Evolutionary conservation across 2,888 invertebrate genomes (phyloP), one percentile per base, ranked within the genome.

Genomic region (Meganola albula): DNA sequence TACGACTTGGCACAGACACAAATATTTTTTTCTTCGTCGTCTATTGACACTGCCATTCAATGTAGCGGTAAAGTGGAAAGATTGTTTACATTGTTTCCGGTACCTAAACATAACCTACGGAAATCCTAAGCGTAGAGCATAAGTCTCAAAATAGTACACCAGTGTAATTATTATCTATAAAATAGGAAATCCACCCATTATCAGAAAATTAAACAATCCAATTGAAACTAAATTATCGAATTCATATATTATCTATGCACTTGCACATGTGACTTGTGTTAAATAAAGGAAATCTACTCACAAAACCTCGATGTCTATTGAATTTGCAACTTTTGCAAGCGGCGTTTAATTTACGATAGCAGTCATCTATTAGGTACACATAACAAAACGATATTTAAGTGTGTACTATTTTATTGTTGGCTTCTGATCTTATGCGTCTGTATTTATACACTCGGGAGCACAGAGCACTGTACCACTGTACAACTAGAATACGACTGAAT

Each of bases 1-100:
- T 72, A 68, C 63, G 69, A 71, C 57, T 82, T 82, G 83, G 83
- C 83, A 80, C 67, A 51, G 58, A 57, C 56, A 72, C 82, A 82
- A 79, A 71, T 73, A 67, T 66, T 65, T 53, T 74, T 74, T 72
- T 66, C 59, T 44, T 54, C 53, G 53, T 63, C 58, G 42, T 42
- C 45, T 39, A 33, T 36, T 34, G 31, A 12, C 31, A 31, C 10
- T 31, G 24, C 31, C 33, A 44, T 37, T 52, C 36, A 44, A 37
- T 31, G 12, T 42, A 33, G 40, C 24, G 24, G n/a, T 36, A 26
- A 48, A 44, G 32, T 51, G 14, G 12, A 41, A 34, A 13, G 20
- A 13, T 38, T 50, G 26, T 53, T 38, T 38, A 37, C 30, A 24
- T 34, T 31, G 12, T 29, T 35, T 40, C 18, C 23, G n/a, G n/a